Conservation (phyloP, 2,113 vertebrate genomes). For the Chiloscyllium plagiosum region DNA sequence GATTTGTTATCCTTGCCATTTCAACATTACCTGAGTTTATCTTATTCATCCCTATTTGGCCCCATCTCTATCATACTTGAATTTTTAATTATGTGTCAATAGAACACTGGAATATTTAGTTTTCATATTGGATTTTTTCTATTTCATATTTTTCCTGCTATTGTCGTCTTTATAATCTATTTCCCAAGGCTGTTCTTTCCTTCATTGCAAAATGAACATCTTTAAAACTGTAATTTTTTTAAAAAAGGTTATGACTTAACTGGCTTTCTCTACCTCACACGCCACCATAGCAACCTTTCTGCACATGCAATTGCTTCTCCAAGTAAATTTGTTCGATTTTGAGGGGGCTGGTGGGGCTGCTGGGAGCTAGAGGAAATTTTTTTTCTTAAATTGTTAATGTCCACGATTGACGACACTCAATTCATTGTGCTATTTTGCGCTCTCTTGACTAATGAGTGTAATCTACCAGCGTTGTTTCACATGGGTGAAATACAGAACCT, state of each 20-base stretch:
- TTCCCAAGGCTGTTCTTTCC: background rate
- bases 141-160: background rate
- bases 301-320: background rate
- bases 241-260: background rate
- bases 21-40: background rate
- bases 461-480: background rate
- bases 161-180: background rate
- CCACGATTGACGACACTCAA: background rate
- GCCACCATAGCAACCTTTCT: slow-evolving; percentile 22
- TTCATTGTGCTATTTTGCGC: background rate
- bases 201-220: background rate
- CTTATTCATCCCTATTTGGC: background rate
- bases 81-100: background rate
- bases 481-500: background rate
- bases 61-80: background rate
- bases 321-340: background rate
- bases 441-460: background rate
- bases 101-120: background rate
- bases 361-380: background rate
- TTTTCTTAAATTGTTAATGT: background rate
- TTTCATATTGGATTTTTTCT: background rate
- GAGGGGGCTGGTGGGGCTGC: background rate
- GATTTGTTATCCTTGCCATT: background rate
- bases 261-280: background rate
- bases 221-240: background rate